Percentiles rank a stretch among this genome's conserved stretches.
phyloP scores from a whole-genome alignment of 2,888 invertebrate genomes.

The Odontothrips loti region DNA sequence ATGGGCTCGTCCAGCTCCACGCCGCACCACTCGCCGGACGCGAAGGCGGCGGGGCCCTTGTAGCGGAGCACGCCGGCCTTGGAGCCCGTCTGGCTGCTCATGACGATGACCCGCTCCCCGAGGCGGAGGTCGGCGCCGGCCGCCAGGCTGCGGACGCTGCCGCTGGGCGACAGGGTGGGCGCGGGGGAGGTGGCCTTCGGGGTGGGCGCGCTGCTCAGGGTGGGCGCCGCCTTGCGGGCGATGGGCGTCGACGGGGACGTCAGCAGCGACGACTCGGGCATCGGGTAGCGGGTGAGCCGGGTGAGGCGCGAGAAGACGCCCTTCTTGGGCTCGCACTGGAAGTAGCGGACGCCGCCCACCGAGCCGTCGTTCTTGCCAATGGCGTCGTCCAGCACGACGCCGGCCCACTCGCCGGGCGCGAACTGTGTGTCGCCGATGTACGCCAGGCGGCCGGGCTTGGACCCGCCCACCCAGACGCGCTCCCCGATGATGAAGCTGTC shows the following conservation, averaged over 20 bases:
- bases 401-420: conserved; percentile 58
- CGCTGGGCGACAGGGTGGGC: conserved; percentile 44
- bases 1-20: conserved; percentile 89
- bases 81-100: conserved; percentile 70
- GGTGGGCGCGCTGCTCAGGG: conserved; percentile 36
- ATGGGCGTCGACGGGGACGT: conserved; percentile 38
- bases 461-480: conserved; percentile 88
- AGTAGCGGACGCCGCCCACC: conserved; percentile 86
- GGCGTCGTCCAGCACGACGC: conserved; percentile 91
- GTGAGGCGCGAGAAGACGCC: conserved; percentile 92
- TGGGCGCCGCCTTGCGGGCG: conserved; percentile 51
- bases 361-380: conserved; percentile 94
- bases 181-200: conserved; percentile 40
- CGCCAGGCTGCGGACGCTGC: conserved; percentile 28
- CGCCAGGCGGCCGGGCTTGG: conserved; percentile 86
- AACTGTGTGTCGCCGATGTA: conserved; percentile 95
- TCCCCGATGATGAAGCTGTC: conserved; percentile 96
- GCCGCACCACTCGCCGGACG: conserved; percentile 91
- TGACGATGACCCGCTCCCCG: conserved; percentile 87
- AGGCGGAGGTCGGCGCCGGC: conserved; percentile 59
- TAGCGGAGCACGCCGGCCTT: conserved; percentile 83
- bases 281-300: conserved; percentile 59
- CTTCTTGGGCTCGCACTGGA: conserved; percentile 85
- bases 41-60: conserved; percentile 85
- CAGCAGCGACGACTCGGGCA: conserved; percentile 50